Conservation (phyloP, 35 echinoderm and acorn worm genomes). For the Diadema setosum region DNA sequence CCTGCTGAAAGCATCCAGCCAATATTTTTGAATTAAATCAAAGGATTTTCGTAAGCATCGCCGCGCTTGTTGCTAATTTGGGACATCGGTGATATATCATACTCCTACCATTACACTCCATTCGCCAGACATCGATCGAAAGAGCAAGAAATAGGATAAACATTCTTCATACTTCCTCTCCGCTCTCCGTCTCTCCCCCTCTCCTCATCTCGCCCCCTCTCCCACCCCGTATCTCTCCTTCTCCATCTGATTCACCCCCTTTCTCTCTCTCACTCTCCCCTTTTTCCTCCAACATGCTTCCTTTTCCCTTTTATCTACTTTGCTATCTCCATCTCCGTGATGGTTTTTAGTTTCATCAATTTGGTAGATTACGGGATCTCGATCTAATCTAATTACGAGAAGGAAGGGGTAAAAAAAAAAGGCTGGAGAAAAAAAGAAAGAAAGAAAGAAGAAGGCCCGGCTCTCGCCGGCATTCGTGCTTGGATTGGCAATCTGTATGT, state of each 20-base stretch:
- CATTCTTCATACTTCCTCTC: not conserved
- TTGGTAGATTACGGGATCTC: not conserved
- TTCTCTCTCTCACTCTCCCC: not conserved
- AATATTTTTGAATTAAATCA: conserved; percentile 12
- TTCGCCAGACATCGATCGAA: not conserved
- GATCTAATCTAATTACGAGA: not conserved
- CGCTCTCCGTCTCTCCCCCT: not conserved
- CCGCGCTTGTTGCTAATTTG: not conserved
- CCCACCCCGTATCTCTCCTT: not conserved
- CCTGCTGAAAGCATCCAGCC: not conserved
- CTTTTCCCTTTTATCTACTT: not conserved
- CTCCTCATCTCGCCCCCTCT: not conserved
- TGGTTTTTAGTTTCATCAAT: conserved; percentile 15
- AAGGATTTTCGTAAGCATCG: not conserved
- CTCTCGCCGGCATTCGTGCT: not conserved
- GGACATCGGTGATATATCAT: not conserved
- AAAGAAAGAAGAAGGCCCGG: not conserved
- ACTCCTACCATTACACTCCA: not conserved
- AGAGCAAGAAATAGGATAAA: not conserved
- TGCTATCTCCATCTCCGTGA: too few species aligned
- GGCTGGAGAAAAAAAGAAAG: too few species aligned
- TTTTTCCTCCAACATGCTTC: not conserved
- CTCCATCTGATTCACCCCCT: not conserved
- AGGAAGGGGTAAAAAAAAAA: too few species aligned
- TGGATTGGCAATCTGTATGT: not conserved